Evolutionary conservation across 1,140 invertebrate genomes (phyloP).

Genomic region (Archegozetes longisetosus): DNA sequence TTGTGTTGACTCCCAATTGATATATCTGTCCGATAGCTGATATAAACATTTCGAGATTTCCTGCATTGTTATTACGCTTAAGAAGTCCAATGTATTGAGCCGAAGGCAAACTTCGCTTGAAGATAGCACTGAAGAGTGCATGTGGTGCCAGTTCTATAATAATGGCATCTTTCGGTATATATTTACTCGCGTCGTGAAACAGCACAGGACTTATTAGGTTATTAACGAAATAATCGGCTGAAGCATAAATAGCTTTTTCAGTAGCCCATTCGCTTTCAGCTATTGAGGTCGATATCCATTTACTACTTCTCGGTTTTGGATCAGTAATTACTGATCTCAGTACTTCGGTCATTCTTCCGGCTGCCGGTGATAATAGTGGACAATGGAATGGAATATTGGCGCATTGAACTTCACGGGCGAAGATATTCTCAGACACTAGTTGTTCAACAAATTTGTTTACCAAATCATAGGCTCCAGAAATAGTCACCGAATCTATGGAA

Average conservation of each 20-base stretch:
- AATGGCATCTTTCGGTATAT: slow-evolving; percentile 71
- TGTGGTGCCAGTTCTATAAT: slow-evolving; percentile 74
- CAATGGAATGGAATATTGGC: slow-evolving; percentile 86
- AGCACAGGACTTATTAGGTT: slow-evolving; percentile 60
- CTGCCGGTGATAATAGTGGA: slow-evolving; percentile 68
- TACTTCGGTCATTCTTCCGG: slow-evolving; percentile 52
- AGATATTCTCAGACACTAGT: slow-evolving; percentile 55
- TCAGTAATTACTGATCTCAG: slow-evolving; percentile 60
- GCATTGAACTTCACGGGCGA: slow-evolving; percentile 63
- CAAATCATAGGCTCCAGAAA: slow-evolving; percentile 61
- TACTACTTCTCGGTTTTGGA: slow-evolving; percentile 53
- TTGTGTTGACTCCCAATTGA: slow-evolving; percentile 54
- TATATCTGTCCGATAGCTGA: slow-evolving; percentile 43
- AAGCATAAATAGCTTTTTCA: slow-evolving; percentile 56
- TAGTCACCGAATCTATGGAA: slow-evolving; percentile 71
- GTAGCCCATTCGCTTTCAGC: slow-evolving; percentile 62
- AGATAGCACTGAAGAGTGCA: slow-evolving; percentile 52
- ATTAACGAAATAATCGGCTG: slow-evolving; percentile 87
- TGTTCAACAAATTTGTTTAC: slow-evolving; percentile 53
- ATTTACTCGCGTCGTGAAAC: slow-evolving; percentile 52
- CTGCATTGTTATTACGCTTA: slow-evolving; percentile 29
- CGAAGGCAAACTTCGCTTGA: slow-evolving; percentile 50
- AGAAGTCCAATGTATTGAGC: slow-evolving; percentile 34
- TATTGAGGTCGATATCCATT: slow-evolving; percentile 82
- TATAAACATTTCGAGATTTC: slow-evolving; percentile 6